A percentile compares a stretch with the other conserved stretches of the same genome.
These are phyloP conservation scores for Intellagama lesueurii DNA, from an alignment of 2,797 vertebrate genomes.

Conservation along the genomic window DNA sequence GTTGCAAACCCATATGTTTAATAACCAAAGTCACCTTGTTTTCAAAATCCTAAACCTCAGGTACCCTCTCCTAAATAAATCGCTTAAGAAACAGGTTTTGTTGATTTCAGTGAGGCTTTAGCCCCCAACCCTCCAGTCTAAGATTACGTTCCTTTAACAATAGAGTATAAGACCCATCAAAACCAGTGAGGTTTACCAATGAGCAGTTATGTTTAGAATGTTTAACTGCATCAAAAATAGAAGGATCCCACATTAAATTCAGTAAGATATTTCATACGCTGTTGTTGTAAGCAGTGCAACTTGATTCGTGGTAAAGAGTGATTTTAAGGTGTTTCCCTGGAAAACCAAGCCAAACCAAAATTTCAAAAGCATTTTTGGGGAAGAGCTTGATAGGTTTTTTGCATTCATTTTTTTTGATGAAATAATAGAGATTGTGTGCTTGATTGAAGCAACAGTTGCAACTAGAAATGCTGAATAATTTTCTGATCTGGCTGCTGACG, in stretches of 20 bases:
- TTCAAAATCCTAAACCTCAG: constrained; percentile 19
- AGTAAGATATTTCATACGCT: background rate
- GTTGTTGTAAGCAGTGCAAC: background rate
- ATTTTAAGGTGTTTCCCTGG: background rate
- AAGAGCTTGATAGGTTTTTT: background rate
- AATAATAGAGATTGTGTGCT: constrained; percentile 11
- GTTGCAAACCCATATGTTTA: constrained; percentile 42
- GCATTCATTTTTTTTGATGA: fast-evolving
- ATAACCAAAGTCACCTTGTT: constrained; percentile 54
- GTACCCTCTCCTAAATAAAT: too few relatives aligned
- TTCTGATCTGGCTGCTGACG: background rate
- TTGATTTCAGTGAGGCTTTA: background rate
- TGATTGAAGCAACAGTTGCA: background rate
- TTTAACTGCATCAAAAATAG: background rate
- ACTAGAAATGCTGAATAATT: background rate
- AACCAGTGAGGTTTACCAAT: background rate
- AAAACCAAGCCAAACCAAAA: fast-evolving
- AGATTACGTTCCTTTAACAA: background rate
- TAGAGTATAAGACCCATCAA: background rate
- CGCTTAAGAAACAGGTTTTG: background rate
- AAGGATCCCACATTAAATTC: background rate
- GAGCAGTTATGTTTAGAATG: background rate
- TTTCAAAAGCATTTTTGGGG: background rate
- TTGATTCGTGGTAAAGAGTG: background rate
- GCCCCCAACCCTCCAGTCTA: background rate